Base-by-base conservation (phyloP, 2,113 vertebrate species). In the Columba livia region DNA sequence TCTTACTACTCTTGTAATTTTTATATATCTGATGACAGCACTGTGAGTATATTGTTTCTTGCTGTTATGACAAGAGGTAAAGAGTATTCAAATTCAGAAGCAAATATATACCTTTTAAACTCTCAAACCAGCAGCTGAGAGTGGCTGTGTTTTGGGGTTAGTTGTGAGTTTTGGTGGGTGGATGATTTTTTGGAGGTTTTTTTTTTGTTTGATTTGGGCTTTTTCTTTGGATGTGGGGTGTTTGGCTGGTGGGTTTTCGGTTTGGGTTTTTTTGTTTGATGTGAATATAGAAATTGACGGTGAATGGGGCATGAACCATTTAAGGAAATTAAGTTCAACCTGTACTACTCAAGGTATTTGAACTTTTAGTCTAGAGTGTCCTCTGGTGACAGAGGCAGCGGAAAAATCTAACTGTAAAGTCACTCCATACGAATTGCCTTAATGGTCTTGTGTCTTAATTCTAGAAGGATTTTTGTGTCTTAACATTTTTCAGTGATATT, bases 71-170 rank as follows among this genome's bases (percentile, higher is more conserved):
- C 17, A 51, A 79, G 25, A 36, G 8, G 15, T 60, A 44, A 75
- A 21, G 29, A 50, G 9, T 40, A 56, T 54, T 77, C 42, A 83
- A 54, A 69, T 80, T 83, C 32, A 64, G 62, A 67, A 64, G 38
- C 10, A 54, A 28, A 36, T 40, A 75, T 15, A 12, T 10, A 19
- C 5, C 34, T 70, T 73, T 70, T 71, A 38, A 67, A 57, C 5
- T 73, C 44, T 62, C 13, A 14, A 61, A 58, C 92, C 21, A 36
- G 11, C 26, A 67, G 12, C 36, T 80, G 26, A 25, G 9, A 7
- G 6, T 7, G 3, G 5, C 38, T 4, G 3, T 8, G 15, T 72
- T 61, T 58, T 18, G 1, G 9, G 12, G 3, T 8, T 78, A 3
- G 3, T 28, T 65, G 18, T 50, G 44, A 28, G 60, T 47, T 56